Percentiles rank a stretch among this genome's conserved stretches.
Evolutionary conservation across 1,140 invertebrate species (phyloP).

Genomic region (Drosophila persimilis): DNA sequence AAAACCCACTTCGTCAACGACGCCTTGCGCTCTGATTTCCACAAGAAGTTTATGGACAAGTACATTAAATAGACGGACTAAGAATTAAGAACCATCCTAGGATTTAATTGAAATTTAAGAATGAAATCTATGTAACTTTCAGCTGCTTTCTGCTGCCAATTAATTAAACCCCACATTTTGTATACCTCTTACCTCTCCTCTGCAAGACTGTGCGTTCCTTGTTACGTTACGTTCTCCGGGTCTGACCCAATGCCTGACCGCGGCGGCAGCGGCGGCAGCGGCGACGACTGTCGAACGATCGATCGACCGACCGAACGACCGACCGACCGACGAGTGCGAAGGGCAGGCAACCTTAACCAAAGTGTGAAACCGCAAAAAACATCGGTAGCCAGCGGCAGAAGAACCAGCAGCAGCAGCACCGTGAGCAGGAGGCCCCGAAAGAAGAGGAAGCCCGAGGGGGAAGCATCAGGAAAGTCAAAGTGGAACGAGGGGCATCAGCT

Average conservation of each 20-base stretch:
- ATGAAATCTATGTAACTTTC: background rate
- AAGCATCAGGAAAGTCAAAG: constrained; percentile 19
- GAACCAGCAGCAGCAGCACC: constrained; percentile 24
- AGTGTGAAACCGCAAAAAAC: constrained; percentile 83
- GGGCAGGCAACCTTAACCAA: constrained; percentile 78
- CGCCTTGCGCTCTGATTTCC: constrained; percentile 98
- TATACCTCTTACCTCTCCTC: background rate
- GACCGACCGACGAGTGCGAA: constrained; percentile 45
- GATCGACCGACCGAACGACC: too few relatives aligned
- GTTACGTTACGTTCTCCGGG: background rate
- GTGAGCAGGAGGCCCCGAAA: background rate
- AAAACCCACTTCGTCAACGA: constrained; percentile 99
- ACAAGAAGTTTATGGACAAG: constrained; percentile 99
- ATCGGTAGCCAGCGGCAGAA: constrained; percentile 69
- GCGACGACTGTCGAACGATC: background rate
- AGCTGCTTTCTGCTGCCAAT: constrained; percentile 21
- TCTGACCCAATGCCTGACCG: constrained; percentile 60
- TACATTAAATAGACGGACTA: constrained; percentile 93
- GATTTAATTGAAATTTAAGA: too few relatives aligned
- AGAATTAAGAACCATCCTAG: background rate
- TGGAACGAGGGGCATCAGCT: constrained; percentile 34
- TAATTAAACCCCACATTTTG: constrained; percentile 46
- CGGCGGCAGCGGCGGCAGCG: constrained; percentile 31
- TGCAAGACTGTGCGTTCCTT: background rate
- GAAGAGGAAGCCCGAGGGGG: too few relatives aligned